phyloP scores from a whole-genome alignment of 2,113 vertebrate species.

The Tetraodon nigroviridis region DNA sequence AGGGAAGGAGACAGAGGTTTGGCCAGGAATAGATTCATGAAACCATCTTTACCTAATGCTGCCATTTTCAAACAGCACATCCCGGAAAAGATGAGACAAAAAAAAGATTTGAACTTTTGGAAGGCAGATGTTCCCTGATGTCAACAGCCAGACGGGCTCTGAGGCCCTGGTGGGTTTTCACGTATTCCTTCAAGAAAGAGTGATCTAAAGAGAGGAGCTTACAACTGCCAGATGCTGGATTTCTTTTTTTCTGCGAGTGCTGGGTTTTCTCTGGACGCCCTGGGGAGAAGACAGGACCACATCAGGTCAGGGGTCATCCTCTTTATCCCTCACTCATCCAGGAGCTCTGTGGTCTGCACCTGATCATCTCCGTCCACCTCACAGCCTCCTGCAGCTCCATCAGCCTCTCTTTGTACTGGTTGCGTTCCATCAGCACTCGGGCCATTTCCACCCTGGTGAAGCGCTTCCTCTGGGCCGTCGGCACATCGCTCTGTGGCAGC shows the following conservation, averaged over 20 bases:
- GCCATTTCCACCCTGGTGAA: slow-evolving; percentile 98
- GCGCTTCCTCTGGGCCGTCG: slow-evolving; percentile 91
- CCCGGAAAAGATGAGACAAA: slow-evolving; percentile 39
- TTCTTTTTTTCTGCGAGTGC: slow-evolving; percentile 93
- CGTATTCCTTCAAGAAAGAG: not conserved
- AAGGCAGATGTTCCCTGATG: not conserved
- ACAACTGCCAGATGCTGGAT: slow-evolving; percentile 99
- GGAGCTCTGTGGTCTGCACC: slow-evolving; percentile 67
- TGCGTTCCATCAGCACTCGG: slow-evolving; percentile 95
- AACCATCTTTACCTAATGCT: slow-evolving; percentile 66
- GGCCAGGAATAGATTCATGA: slow-evolving; percentile 21
- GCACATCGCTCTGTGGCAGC: slow-evolving; percentile 84
- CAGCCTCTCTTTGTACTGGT: slow-evolving; percentile 96
- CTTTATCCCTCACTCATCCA: not conserved
- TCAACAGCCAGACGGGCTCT: not conserved
- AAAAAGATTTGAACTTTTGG: slow-evolving; percentile 29
- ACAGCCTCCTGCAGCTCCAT: slow-evolving; percentile 99
- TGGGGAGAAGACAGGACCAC: slow-evolving; percentile 46
- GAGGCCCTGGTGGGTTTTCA: not conserved
- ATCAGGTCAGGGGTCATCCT: not conserved
- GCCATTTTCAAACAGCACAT: slow-evolving; percentile 56
- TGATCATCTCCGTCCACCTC: slow-evolving; percentile 98
- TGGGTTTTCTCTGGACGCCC: slow-evolving; percentile 95
- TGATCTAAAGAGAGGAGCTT: slow-evolving; percentile 61
- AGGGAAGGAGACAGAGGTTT: slow-evolving; percentile 33